A percentile compares a stretch with the other conserved stretches of the same genome.
Conservation (phyloP, 2,113 vertebrate genomes). For the Ceyx cyanopectus region DNA sequence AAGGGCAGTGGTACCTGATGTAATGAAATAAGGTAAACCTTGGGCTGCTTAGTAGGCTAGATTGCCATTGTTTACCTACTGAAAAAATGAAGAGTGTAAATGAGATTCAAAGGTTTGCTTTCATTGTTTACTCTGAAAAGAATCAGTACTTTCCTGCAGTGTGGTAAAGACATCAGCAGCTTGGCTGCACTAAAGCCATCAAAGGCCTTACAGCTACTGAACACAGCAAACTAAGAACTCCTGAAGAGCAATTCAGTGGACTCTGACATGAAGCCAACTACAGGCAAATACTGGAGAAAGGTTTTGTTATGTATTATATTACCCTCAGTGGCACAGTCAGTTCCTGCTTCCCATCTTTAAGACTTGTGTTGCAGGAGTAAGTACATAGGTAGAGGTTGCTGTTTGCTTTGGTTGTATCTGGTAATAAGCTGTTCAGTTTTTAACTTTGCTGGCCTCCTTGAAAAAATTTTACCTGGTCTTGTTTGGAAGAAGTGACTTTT, state of each 20-base stretch:
- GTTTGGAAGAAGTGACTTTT: no score
- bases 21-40: not conserved
- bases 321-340: no score
- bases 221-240: not conserved
- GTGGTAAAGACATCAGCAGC: not conserved
- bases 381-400: no score
- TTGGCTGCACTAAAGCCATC: not conserved
- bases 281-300: no score
- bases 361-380: no score
- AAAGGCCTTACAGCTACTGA: not conserved
- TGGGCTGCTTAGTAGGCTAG: not conserved
- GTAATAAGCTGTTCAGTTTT: no score
- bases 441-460: no score
- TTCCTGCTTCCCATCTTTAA: no score
- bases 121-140: not conserved
- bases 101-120: not conserved
- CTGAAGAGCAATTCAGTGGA: not conserved
- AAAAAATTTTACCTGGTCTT: no score
- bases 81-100: not conserved
- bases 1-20: not conserved
- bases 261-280: no score
- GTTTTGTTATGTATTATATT: no score
- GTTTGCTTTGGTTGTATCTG: no score
- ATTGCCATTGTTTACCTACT: not conserved
- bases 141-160: not conserved